Evolutionary conservation across 2,888 invertebrate species (phyloP).

Genomic region (Portevinia maculata): DNA sequence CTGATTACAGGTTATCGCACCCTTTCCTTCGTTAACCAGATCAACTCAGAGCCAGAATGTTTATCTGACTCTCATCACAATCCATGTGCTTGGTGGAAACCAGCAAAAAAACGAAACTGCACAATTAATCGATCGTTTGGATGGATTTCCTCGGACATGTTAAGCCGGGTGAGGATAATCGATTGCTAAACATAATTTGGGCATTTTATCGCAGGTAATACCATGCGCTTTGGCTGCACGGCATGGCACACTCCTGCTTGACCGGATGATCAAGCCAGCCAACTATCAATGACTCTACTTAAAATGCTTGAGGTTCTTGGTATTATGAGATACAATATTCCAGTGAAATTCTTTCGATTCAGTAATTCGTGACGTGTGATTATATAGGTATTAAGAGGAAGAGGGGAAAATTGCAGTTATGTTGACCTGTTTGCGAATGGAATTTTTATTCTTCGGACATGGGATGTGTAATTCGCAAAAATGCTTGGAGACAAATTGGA

Average conservation of each 20-base stretch:
- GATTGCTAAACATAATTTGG: slow-evolving; percentile 59
- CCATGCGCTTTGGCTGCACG: background rate
- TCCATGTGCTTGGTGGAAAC: background rate
- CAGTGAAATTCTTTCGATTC: slow-evolving; percentile 39
- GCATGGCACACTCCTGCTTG: slow-evolving; percentile 44
- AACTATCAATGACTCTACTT: slow-evolving; percentile 38
- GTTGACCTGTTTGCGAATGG: slow-evolving; percentile 49
- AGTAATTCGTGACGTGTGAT: slow-evolving; percentile 52
- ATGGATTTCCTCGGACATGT: slow-evolving; percentile 56
- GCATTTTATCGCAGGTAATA: slow-evolving; percentile 39
- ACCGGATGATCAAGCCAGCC: background rate
- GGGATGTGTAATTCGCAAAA: slow-evolving; percentile 24
- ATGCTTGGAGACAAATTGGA: slow-evolving; percentile 57
- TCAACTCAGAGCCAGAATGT: background rate
- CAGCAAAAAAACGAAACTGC: slow-evolving; percentile 1
- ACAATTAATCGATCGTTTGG: slow-evolving; percentile 58
- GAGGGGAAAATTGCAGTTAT: slow-evolving; percentile 51
- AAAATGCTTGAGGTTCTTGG: slow-evolving; percentile 42
- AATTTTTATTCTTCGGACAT: background rate
- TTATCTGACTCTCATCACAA: slow-evolving; percentile 3
- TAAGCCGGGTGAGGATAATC: slow-evolving; percentile 69
- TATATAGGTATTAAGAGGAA: slow-evolving; percentile 35
- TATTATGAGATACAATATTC: slow-evolving; percentile 10
- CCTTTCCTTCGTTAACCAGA: background rate
- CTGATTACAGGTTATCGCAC: slow-evolving; percentile 58